Evolutionary conservation across 92 coral and sea anemone genomes (phyloP).

Genomic region (Epizoanthus ramosus): DNA sequence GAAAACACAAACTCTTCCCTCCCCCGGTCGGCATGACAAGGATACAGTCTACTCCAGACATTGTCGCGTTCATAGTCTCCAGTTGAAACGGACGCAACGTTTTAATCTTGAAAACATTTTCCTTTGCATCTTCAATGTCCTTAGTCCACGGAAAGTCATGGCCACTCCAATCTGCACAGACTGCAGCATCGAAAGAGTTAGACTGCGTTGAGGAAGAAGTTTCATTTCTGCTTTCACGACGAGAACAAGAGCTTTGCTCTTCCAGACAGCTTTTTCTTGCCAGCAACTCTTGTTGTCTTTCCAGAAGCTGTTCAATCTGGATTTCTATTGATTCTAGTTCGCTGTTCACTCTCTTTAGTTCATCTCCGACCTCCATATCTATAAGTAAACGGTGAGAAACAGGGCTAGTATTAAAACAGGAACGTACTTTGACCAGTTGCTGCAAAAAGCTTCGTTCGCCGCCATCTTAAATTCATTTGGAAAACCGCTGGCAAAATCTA

Average conservation of each 20-base stretch:
- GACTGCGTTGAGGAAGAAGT: conserved; percentile 24
- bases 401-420: too few species aligned
- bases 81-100: conserved; percentile 85
- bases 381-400: background rate
- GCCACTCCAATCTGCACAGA: conserved; percentile 67
- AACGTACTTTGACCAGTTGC: too few species aligned
- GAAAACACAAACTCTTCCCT: conserved; percentile 93
- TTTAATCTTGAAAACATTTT: conserved; percentile 65
- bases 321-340: conserved; percentile 76
- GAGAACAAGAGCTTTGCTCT: conserved; percentile 28
- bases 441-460: too few species aligned
- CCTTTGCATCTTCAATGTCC: conserved; percentile 64
- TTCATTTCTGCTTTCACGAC: background rate
- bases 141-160: conserved; percentile 75
- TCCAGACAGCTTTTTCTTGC: conserved; percentile 65
- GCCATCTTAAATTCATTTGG: too few species aligned
- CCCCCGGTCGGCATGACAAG: conserved; percentile 98
- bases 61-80: conserved; percentile 89
- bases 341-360: conserved; percentile 69
- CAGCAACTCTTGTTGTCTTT: conserved; percentile 76
- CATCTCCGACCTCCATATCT: conserved; percentile 59
- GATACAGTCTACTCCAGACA: conserved; percentile 93
- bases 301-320: conserved; percentile 72
- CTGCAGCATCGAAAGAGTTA: conserved; percentile 4
- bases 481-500: too few species aligned